Percentiles rank a stretch among this genome's conserved stretches.
Evolutionary conservation across 1,140 invertebrate species (phyloP).

Genomic region (Temnothorax curvispinosus): DNA sequence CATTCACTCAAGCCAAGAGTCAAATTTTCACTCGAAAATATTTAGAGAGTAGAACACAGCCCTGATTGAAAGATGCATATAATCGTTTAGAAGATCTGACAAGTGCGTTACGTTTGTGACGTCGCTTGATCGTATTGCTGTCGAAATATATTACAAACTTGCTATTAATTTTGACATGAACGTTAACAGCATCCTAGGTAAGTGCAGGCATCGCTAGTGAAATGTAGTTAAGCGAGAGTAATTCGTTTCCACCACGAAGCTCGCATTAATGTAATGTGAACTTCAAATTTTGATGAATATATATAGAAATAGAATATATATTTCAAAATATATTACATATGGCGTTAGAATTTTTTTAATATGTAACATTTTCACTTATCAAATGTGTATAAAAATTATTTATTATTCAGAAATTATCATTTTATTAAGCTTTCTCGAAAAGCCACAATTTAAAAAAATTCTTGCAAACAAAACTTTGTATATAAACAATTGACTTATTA

Average conservation of each 20-base stretch:
- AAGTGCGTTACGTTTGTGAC: slow-evolving; percentile 1
- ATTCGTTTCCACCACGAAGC: slow-evolving; percentile 10
- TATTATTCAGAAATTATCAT: neutral
- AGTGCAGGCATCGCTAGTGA: neutral
- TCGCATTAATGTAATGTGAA: slow-evolving; percentile 2
- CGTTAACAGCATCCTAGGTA: slow-evolving; percentile 2
- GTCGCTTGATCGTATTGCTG: neutral
- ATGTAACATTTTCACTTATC: neutral
- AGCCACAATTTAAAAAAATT: neutral
- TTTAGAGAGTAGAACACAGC: too few relatives aligned
- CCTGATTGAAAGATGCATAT: slow-evolving; percentile 21
- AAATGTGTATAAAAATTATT: neutral
- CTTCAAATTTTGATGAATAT: slow-evolving; percentile 20
- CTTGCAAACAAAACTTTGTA: neutral
- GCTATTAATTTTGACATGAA: slow-evolving; percentile 33
- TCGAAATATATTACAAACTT: slow-evolving; percentile 40
- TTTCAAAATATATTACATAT: neutral
- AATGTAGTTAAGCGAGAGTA: slow-evolving; percentile 34
- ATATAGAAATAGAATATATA: neutral
- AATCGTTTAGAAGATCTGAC: neutral
- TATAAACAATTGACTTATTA: neutral
- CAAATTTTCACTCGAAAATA: too few relatives aligned
- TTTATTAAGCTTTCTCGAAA: neutral
- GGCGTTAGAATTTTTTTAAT: neutral
- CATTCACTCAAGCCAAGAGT: too few relatives aligned